Percentiles rank a stretch among this genome's conserved stretches.
phyloP scores from a whole-genome alignment of 2,113 vertebrate species.

The Larimichthys polyactis region DNA sequence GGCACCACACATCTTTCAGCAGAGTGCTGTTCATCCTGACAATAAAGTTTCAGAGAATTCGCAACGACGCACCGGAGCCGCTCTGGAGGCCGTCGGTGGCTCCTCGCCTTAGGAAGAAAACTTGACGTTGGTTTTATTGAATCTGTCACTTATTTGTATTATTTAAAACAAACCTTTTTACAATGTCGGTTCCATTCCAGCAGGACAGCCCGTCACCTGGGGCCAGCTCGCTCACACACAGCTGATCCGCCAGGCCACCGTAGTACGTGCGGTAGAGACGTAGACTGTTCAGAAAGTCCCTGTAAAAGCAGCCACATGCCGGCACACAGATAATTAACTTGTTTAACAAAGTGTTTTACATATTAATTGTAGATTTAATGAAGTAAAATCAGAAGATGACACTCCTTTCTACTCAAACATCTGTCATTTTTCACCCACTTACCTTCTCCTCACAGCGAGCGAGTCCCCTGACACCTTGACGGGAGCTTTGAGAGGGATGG shows the following conservation, averaged over 20 bases:
- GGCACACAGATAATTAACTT: not conserved
- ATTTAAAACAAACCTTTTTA: constrained; percentile 84
- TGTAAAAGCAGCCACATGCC: constrained; percentile 65
- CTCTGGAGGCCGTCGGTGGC: not conserved
- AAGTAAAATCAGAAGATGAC: not conserved
- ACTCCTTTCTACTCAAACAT: not conserved
- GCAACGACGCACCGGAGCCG: not conserved
- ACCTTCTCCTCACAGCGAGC: constrained; percentile 87
- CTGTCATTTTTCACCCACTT: constrained; percentile 57
- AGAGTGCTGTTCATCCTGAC: not conserved
- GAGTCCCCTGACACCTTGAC: constrained; percentile 79
- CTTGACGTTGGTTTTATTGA: not conserved
- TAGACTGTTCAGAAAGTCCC: constrained; percentile 88
- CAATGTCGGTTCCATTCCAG: constrained; percentile 88
- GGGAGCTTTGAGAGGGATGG: constrained; percentile 77
- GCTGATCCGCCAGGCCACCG: constrained; percentile 85
- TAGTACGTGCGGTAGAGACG: constrained; percentile 86
- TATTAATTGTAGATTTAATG: not conserved
- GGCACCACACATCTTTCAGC: not conserved
- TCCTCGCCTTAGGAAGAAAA: not conserved
- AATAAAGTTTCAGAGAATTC: not conserved
- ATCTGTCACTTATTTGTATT: not conserved
- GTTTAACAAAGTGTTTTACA: not conserved
- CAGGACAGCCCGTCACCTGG: constrained; percentile 83
- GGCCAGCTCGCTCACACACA: constrained; percentile 87